A percentile compares a stretch with the other conserved stretches of the same genome.
These are phyloP conservation scores for Ptychadena robeensis DNA, from an alignment of 2,797 vertebrate genomes.

Conservation along the genomic window DNA sequence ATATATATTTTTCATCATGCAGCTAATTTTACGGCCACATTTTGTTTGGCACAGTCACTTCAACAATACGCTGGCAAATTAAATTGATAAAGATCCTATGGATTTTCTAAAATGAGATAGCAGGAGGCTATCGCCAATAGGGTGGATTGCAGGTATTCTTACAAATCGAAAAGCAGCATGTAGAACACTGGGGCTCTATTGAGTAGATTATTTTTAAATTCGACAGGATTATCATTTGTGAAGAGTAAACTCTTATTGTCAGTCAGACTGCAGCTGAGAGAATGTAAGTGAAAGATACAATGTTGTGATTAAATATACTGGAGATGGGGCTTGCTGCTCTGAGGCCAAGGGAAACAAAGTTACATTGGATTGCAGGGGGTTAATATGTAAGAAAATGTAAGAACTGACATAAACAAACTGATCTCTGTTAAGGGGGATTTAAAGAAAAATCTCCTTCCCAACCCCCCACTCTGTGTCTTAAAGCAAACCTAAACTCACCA, in stretches of 20 bases:
- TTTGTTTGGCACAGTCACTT: conserved; percentile 27
- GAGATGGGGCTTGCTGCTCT: background rate
- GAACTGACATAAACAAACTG: background rate
- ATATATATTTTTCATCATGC: conserved; percentile 27
- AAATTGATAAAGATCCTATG: conserved; percentile 52
- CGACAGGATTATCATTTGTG: conserved; percentile 39
- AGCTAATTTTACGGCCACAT: conserved; percentile 21
- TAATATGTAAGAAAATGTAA: background rate
- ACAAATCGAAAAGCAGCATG: conserved; percentile 54
- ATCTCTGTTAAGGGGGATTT: background rate
- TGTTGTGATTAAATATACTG: conserved; percentile 23
- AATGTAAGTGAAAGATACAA: conserved; percentile 16
- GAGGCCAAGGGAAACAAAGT: background rate
- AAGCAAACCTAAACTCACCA: too few species aligned
- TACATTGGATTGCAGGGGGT: background rate
- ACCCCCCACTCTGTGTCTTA: too few species aligned
- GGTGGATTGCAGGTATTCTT: conserved; percentile 53
- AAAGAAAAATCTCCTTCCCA: background rate
- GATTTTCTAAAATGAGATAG: conserved; percentile 41
- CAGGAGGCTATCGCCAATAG: conserved; percentile 32
- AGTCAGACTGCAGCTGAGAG: background rate
- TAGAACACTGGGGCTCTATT: conserved; percentile 2
- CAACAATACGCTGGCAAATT: conserved; percentile 26
- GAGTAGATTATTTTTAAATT: conserved; percentile 53
- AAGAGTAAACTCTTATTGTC: conserved; percentile 41